A percentile compares a stretch with the other conserved stretches of the same genome.
These are phyloP conservation scores for Phortica magna DNA, from an alignment of 2,888 invertebrate genomes.

Conservation along the genomic window DNA sequence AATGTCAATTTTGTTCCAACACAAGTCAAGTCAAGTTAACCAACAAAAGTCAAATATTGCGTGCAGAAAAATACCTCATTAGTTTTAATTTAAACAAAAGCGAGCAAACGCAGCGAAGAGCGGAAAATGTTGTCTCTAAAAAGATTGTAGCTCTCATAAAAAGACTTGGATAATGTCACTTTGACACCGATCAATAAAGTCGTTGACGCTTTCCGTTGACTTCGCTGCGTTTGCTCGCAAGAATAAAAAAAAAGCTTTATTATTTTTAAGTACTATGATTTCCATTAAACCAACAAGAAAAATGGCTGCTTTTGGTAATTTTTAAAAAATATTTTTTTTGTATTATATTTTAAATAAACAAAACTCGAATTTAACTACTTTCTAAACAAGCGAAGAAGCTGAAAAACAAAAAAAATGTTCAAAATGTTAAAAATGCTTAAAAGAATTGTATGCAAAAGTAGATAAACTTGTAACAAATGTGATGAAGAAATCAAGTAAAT, in stretches of 20 bases:
- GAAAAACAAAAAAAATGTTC: conserved; percentile 55
- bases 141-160: too few species aligned
- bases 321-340: neutral
- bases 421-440: conserved; percentile 42
- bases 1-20: conserved; percentile 61
- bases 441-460: conserved; percentile 34
- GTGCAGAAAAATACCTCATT: conserved; percentile 75
- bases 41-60: conserved; percentile 55
- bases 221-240: neutral
- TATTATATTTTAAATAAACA: conserved; percentile 36
- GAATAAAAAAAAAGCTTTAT: conserved; percentile 58
- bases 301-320: conserved; percentile 27
- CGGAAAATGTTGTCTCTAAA: too few species aligned
- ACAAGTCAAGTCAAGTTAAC: neutral
- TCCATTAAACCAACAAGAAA: conserved; percentile 1
- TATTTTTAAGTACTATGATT: conserved; percentile 51
- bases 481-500: conserved; percentile 46
- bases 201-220: neutral
- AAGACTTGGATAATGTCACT: too few species aligned
- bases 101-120: neutral
- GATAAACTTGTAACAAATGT: conserved; percentile 34
- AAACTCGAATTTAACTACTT: conserved; percentile 67
- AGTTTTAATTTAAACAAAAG: conserved; percentile 62
- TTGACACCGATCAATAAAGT: conserved; percentile 20
- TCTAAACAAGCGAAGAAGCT: conserved; percentile 56